Conservation (phyloP, 2,797 vertebrate species). For the Acanthurus tractus region DNA sequence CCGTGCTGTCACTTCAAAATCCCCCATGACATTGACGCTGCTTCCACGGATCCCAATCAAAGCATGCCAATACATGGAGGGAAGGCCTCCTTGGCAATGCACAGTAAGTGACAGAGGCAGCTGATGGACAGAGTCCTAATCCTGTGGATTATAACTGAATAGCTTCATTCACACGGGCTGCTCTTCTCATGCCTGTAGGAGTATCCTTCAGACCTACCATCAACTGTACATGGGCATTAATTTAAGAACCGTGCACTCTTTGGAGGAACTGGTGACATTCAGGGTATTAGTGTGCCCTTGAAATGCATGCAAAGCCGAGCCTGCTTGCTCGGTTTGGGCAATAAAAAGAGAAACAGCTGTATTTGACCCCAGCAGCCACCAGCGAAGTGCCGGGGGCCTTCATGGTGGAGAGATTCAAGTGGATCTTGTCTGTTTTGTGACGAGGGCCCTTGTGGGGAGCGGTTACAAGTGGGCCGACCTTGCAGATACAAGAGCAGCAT, state of each 20-base stretch:
- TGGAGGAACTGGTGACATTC: conserved; percentile 32
- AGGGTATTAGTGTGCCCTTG: conserved; percentile 23
- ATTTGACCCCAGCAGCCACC: conserved; percentile 9
- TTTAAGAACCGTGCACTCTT: conserved; percentile 22
- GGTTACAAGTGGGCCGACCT: conserved; percentile 48
- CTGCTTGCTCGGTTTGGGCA: not conserved
- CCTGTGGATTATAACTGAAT: conserved; percentile 72
- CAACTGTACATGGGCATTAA: conserved; percentile 35
- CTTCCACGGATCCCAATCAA: conserved; percentile 57
- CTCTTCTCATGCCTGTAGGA: conserved; percentile 54
- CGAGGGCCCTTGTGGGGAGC: conserved; percentile 40
- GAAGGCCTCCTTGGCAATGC: conserved; percentile 1
- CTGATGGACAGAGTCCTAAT: conserved; percentile 68
- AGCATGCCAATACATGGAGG: conserved; percentile 32
- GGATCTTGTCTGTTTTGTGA: conserved; percentile 34
- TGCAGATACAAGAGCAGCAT: conserved; percentile 45
- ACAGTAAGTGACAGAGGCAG: conserved; percentile 74
- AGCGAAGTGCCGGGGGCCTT: conserved; percentile 6
- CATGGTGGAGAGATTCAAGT: conserved; percentile 23
- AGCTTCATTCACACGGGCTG: conserved; percentile 59
- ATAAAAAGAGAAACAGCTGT: conserved; percentile 50
- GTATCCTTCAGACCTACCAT: conserved; percentile 40
- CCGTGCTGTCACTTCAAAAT: conserved; percentile 47
- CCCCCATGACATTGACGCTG: conserved; percentile 33
- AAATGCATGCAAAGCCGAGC: conserved; percentile 18